Evolutionary conservation across 1,140 invertebrate species (phyloP).

Genomic region (Hestina assimilis): DNA sequence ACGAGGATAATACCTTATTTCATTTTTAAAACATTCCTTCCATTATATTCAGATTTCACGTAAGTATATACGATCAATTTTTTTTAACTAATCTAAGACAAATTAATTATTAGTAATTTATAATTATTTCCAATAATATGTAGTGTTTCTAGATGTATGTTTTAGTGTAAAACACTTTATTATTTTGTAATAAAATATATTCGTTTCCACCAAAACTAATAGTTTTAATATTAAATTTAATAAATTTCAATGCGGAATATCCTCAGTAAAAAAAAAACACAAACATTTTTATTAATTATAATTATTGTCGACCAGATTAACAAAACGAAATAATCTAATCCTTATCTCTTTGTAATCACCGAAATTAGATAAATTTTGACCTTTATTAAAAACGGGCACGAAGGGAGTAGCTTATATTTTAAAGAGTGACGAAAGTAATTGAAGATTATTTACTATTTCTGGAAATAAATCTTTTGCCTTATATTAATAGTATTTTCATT

Average conservation of each 20-base stretch:
- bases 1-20: conserved; percentile 36
- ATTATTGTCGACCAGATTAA: conserved; percentile 44
- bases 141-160: no score
- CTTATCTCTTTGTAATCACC: conserved; percentile 20
- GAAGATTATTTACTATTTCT: conserved; percentile 8
- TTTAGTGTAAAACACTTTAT: no score
- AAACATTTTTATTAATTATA: conserved; percentile 52
- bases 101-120: no score
- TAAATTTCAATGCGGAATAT: conserved; percentile 9
- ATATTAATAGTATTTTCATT: neutral
- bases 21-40: neutral
- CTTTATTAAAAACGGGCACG: conserved; percentile 13
- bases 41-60: no score
- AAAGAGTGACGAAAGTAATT: conserved; percentile 4
- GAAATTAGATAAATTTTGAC: conserved; percentile 9
- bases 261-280: conserved; percentile 26
- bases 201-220: no score
- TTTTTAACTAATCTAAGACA: no score
- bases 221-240: no score
- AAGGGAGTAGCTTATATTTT: neutral
- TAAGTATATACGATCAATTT: no score
- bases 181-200: neutral
- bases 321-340: conserved; percentile 35
- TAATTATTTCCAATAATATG: no score
- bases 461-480: neutral